Base-by-base conservation (phyloP, 1,140 invertebrate genomes). In the Nautilus pompilius region DNA sequence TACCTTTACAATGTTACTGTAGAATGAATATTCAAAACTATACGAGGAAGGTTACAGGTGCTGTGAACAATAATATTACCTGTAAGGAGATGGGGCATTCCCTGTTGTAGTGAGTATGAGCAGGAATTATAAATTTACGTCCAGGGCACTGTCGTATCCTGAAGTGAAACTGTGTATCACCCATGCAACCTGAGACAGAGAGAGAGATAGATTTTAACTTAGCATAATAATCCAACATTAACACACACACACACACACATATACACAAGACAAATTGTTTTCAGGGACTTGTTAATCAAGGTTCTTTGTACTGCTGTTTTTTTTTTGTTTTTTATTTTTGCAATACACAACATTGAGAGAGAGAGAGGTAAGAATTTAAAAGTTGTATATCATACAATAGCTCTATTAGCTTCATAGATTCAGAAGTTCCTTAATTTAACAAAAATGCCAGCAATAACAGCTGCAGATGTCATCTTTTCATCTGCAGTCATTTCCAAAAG, bases 131-230 rank as follows among this genome's bases (percentile, higher is more conserved):
- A 28, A 65, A 60, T 62, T 75, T 78, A 26, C 73, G 73, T 30
- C 80, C 82, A 45, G 86, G 81, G 66, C 84, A 85, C 68, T 89
- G 87, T 60, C 88, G 85, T 66, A 92, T 89, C 63, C 95, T 88
- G 73, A 99, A 94, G 77, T 96, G 93, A 84, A 98, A 98, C 79
- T 93, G 92, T 32, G 96, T 98, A 82, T 99, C 95, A 60, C 96
- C 96, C 93, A 98, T 98, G 80, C 95, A 96, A 48, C 95, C 95
- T 79, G 69, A 54, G 65, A 62, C 41, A 46, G n/a, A 67, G 56
- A 55, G 49, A 24, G 6, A 10, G n/a, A n/a, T n/a, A 34, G 20
- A 61, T 33, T 55, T n/a, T 22, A 29, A 62, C 17, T 2, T 28
- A 17, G 24, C 20, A 28, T 17, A n/a, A 17, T 24, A 54, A 22